A percentile compares a stretch with the other conserved stretches of the same genome.
phyloP scores from a whole-genome alignment of 2,888 invertebrate species.

The Pandemis cinnamomeana region DNA sequence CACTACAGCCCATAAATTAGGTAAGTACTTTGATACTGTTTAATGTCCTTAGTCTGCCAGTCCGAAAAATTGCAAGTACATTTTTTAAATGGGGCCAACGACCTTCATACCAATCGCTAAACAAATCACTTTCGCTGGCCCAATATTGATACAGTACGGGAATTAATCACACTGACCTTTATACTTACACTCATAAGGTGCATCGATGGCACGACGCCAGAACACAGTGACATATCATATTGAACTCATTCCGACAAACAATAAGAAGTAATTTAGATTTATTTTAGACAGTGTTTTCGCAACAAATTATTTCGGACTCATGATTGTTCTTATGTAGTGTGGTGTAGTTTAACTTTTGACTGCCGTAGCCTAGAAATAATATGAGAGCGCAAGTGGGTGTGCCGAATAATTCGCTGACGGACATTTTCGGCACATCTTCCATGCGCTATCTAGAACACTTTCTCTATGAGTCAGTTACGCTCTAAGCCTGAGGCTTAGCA shows the following conservation, averaged over 20 bases:
- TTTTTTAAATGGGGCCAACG: background rate
- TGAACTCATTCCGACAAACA: slow-evolving; percentile 10
- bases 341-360: slow-evolving; percentile 13
- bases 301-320: background rate
- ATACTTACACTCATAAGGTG: slow-evolving; percentile 12
- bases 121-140: slow-evolving; percentile 7
- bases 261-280: background rate
- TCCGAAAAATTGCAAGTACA: background rate
- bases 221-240: slow-evolving; percentile 3
- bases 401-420: slow-evolving; percentile 30
- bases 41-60: background rate
- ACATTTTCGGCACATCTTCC: slow-evolving; percentile 36
- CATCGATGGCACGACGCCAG: slow-evolving; percentile 27
- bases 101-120: slow-evolving; percentile 6
- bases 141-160: slow-evolving; percentile 19
- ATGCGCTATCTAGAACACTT: slow-evolving; percentile 29
- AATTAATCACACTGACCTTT: slow-evolving; percentile 27
- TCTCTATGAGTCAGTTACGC: slow-evolving; percentile 13
- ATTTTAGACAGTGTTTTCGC: background rate
- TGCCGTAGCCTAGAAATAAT: slow-evolving; percentile 23
- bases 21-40: background rate
- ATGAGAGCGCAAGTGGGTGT: slow-evolving; percentile 19
- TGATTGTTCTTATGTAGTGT: background rate
- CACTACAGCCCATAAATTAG: background rate
- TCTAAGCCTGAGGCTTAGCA: too few species aligned